These are phyloP conservation scores for Rhynchonema sp. DNA, from an alignment of 2,888 invertebrate species.

Conservation along the genomic window DNA sequence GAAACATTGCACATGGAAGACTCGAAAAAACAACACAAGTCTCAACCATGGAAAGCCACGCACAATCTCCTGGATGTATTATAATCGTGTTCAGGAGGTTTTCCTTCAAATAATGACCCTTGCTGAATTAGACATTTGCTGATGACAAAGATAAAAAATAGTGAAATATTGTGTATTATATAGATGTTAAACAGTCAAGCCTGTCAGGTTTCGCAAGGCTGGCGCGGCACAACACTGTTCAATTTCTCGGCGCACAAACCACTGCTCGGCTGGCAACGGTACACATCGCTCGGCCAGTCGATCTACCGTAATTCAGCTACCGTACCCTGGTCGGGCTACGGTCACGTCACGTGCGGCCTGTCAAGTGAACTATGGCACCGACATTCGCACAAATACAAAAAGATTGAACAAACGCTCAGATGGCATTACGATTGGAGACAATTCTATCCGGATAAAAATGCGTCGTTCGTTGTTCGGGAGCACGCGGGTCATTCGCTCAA, in stretches of 20 bases:
- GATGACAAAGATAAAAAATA: no score
- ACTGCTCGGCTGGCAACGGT: conserved; percentile 40
- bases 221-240: conserved; percentile 30
- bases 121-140: no score
- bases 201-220: not conserved
- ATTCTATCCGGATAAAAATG: conserved; percentile 47
- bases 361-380: not conserved
- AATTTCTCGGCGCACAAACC: conserved; percentile 63
- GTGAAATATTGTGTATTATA: no score
- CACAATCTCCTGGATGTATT: no score
- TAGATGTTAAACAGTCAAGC: no score
- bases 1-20: no score
- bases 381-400: not conserved
- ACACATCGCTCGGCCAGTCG: conserved; percentile 17
- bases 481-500: conserved; percentile 62
- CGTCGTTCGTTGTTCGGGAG: conserved; percentile 66
- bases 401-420: not conserved
- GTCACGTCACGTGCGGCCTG: conserved; percentile 51
- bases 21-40: no score
- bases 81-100: no score
- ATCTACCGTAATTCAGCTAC: conserved; percentile 7
- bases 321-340: conserved; percentile 53
- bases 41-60: no score
- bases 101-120: not conserved
- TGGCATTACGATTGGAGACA: conserved; percentile 62